A percentile compares a stretch with the other conserved stretches of the same genome.
These are phyloP conservation scores for Tenualosa thibaudeaui DNA, from an alignment of 2,797 vertebrate species.

Conservation along the genomic window DNA sequence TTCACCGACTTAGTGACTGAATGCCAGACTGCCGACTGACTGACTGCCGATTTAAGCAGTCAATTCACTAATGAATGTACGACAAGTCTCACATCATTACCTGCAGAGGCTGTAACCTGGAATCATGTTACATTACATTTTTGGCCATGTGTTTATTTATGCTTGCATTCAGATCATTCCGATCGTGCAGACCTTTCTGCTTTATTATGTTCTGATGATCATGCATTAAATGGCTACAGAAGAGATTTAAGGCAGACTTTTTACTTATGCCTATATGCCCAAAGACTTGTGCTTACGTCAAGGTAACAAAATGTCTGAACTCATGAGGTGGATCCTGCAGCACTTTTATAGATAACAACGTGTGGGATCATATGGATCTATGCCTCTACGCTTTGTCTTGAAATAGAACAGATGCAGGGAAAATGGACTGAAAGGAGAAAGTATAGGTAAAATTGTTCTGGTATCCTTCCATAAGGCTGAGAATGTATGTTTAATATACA, in stretches of 20 bases:
- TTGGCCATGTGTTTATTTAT: too few relatives aligned
- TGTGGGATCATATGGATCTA: conserved; percentile 3
- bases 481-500: background rate
- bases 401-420: background rate
- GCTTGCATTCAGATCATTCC: too few relatives aligned
- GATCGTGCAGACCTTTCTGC: background rate
- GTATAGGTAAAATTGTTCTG: background rate
- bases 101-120: too few relatives aligned
- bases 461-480: background rate
- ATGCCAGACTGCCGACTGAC: too few relatives aligned
- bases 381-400: background rate
- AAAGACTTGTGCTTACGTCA: background rate
- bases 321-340: background rate
- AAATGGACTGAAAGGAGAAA: background rate
- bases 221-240: background rate
- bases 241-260: background rate
- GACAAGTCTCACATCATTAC: too few relatives aligned
- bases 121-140: too few relatives aligned
- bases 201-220: too few relatives aligned
- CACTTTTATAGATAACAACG: background rate
- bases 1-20: too few relatives aligned
- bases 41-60: too few relatives aligned
- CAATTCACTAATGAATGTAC: too few relatives aligned
- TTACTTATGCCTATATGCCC: background rate
- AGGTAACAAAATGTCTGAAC: background rate